These are phyloP conservation scores for Rousettus leschenaultii DNA, from an alignment of 2,113 vertebrate genomes.

Conservation along the genomic window DNA sequence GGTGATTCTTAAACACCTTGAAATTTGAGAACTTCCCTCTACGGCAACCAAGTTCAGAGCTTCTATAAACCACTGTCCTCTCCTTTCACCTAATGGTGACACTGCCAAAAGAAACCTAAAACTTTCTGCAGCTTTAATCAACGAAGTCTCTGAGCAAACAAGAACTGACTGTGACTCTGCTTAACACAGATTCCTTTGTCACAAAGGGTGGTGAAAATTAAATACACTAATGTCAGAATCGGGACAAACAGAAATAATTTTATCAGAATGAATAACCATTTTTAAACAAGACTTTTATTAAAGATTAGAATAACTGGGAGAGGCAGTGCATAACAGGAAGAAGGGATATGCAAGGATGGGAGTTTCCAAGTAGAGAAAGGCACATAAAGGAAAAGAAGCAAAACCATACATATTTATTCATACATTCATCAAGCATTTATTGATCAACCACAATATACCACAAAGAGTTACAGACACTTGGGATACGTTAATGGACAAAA, in stretches of 20 bases:
- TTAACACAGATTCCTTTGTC: neutral
- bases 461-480: neutral
- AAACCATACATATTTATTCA: neutral
- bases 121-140: neutral
- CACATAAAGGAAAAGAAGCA: neutral
- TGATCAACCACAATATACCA: neutral
- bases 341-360: neutral
- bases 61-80: neutral
- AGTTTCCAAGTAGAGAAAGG: neutral
- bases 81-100: neutral
- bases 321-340: neutral
- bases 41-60: neutral
- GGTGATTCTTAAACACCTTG: neutral
- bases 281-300: conserved; percentile 9
- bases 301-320: neutral
- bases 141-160: neutral
- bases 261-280: neutral
- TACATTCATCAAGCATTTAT: neutral
- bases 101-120: conserved; percentile 8
- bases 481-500: neutral
- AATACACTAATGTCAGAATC: neutral
- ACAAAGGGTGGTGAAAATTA: neutral
- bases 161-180: neutral
- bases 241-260: neutral
- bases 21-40: neutral